Evolutionary conservation across 1,140 invertebrate genomes (phyloP).

Genomic region (Cepaea nemoralis): DNA sequence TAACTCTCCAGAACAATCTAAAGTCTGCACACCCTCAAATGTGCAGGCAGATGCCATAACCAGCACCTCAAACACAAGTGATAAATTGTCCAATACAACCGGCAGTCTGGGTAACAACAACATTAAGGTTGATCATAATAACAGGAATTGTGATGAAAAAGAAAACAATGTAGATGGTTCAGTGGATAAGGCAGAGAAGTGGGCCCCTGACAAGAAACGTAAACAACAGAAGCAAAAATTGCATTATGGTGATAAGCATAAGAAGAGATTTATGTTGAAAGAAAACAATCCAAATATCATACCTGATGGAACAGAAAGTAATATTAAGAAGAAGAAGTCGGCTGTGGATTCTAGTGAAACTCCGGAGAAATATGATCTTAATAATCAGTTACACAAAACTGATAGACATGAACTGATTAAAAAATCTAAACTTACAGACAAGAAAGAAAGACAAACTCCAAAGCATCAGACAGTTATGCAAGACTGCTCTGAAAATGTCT

Average conservation of each 20-base stretch:
- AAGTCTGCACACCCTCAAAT: too few species aligned
- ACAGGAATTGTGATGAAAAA: not conserved
- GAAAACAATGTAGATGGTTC: not conserved
- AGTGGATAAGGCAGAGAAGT: not conserved
- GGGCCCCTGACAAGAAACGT: not conserved
- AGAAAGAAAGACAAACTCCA: not conserved
- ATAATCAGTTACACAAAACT: not conserved
- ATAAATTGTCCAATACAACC: not conserved
- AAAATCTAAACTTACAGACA: not conserved
- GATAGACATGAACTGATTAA: not conserved
- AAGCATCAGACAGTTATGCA: not conserved
- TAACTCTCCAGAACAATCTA: too few species aligned
- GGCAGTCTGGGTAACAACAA: not conserved
- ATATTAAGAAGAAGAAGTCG: not conserved
- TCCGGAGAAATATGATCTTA: not conserved
- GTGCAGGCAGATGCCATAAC: too few species aligned
- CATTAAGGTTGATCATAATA: not conserved
- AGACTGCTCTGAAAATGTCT: not conserved
- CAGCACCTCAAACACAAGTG: too few species aligned
- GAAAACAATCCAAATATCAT: not conserved
- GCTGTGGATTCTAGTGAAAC: not conserved
- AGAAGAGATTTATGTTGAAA: not conserved
- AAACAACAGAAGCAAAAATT: not conserved
- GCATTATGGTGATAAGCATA: not conserved
- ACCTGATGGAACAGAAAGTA: not conserved